phyloP scores from a whole-genome alignment of 2,797 vertebrate species.

The Coluber constrictor region DNA sequence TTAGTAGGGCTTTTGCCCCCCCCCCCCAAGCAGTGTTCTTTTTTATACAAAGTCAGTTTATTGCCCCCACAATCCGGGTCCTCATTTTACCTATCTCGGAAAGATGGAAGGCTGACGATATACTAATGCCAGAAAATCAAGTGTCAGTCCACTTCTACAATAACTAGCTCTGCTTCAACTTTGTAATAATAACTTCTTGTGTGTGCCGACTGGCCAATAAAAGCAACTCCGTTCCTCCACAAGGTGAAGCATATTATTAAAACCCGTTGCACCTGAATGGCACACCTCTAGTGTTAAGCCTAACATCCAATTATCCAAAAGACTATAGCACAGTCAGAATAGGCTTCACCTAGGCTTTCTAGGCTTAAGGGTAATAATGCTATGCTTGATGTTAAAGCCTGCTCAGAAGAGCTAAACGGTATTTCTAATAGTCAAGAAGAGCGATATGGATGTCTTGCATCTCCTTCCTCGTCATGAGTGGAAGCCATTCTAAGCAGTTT shows the following conservation, averaged over 20 bases:
- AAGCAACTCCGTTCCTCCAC: neutral
- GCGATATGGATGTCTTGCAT: neutral
- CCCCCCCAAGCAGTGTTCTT: too few species aligned
- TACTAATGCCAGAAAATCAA: neutral
- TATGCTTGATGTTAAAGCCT: neutral
- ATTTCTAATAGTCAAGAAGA: neutral
- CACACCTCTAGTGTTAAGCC: neutral
- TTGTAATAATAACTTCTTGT: neutral
- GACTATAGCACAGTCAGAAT: neutral
- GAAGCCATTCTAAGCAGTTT: neutral
- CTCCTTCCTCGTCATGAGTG: neutral
- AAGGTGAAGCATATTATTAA: neutral
- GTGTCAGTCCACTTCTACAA: neutral
- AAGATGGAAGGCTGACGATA: neutral
- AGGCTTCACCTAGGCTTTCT: neutral
- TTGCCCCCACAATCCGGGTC: too few species aligned
- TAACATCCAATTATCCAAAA: neutral
- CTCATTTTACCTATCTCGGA: too few species aligned
- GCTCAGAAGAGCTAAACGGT: neutral
- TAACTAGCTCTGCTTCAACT: neutral
- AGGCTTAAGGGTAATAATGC: neutral
- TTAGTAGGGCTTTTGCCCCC: too few species aligned
- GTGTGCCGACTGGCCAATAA: neutral
- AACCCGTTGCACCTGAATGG: neutral
- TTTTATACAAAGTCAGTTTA: too few species aligned